Percentiles rank a stretch among this genome's conserved stretches.
Evolutionary conservation across 1,140 invertebrate genomes (phyloP).

Genomic region (Atopsyche davidsoni): DNA sequence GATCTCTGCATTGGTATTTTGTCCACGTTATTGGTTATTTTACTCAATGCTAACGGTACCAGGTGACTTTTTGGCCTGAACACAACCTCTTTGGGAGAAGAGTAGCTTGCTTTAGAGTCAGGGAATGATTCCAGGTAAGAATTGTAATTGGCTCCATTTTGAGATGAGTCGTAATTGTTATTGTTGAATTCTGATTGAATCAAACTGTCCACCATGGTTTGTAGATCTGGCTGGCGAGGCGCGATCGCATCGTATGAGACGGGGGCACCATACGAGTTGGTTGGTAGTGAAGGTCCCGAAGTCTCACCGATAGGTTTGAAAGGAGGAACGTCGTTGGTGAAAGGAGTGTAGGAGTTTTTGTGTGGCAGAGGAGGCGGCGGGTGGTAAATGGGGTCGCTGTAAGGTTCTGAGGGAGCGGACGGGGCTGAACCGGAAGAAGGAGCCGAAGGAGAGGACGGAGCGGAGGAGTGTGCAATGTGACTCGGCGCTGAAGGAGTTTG

Average conservation of each 20-base stretch:
- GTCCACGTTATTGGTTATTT: conserved; percentile 20
- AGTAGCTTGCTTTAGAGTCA: conserved; percentile 7
- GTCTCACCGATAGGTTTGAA: conserved; percentile 23
- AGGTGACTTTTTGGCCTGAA: conserved; percentile 7
- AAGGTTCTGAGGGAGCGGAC: conserved; percentile 7
- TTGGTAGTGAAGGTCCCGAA: neutral
- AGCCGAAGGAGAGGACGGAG: conserved; percentile 36
- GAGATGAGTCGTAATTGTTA: neutral
- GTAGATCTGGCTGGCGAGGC: conserved; percentile 7
- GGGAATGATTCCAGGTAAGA: conserved; percentile 16
- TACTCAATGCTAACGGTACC: conserved; percentile 15
- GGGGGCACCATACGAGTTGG: conserved; percentile 24
- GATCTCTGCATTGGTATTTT: conserved; percentile 12
- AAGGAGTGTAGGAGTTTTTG: conserved; percentile 13
- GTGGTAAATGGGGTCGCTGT: conserved; percentile 16
- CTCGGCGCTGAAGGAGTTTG: conserved; percentile 35
- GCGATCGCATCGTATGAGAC: conserved; percentile 7
- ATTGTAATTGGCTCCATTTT: conserved; percentile 16
- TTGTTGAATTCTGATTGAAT: conserved; percentile 8
- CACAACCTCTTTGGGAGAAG: neutral
- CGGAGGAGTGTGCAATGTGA: conserved; percentile 33
- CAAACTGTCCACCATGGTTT: conserved; percentile 25
- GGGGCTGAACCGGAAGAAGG: conserved; percentile 30
- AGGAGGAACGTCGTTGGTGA: conserved; percentile 11
- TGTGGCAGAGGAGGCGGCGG: conserved; percentile 20